Conservation (phyloP, 1,140 invertebrate genomes). For the Brachionus angularis region DNA sequence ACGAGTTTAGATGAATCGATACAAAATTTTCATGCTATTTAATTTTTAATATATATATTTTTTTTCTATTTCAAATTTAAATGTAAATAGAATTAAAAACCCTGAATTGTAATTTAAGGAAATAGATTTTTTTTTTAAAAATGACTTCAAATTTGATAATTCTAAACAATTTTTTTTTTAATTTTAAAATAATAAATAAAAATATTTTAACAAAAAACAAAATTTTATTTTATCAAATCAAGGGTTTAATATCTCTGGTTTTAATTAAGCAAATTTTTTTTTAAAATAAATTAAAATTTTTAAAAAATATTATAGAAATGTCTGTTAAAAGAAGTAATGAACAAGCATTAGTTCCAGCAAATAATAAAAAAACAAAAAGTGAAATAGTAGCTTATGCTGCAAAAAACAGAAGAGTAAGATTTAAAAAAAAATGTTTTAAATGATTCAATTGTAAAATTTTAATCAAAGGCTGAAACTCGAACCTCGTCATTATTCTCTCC, state of each 20-base stretch:
- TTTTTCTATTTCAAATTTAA: background rate
- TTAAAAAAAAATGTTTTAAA: background rate
- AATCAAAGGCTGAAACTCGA: slow-evolving; percentile 24
- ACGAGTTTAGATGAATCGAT: slow-evolving; percentile 31
- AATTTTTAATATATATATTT: slow-evolving; percentile 11
- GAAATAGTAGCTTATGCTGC: slow-evolving; percentile 41
- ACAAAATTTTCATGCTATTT: slow-evolving; percentile 37
- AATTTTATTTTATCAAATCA: too few species aligned
- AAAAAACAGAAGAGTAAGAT: slow-evolving; percentile 4
- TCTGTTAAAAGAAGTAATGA: slow-evolving; percentile 29
- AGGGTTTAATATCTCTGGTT: slow-evolving; percentile 4
- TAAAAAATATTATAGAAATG: too few species aligned
- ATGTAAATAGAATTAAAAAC: background rate
- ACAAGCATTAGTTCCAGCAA: background rate
- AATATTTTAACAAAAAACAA: too few species aligned
- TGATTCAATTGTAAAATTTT: too few species aligned
- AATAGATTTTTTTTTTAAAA: too few species aligned
- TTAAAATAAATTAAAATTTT: background rate
- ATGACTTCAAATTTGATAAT: too few species aligned
- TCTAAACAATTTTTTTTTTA: too few species aligned
- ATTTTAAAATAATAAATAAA: too few species aligned
- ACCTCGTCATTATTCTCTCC: slow-evolving; percentile 68
- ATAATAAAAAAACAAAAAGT: slow-evolving; percentile 40
- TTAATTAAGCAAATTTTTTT: background rate
- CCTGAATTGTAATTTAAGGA: background rate